Base-by-base conservation (phyloP, 2,113 vertebrate species). In the Colossoma macropomum region DNA sequence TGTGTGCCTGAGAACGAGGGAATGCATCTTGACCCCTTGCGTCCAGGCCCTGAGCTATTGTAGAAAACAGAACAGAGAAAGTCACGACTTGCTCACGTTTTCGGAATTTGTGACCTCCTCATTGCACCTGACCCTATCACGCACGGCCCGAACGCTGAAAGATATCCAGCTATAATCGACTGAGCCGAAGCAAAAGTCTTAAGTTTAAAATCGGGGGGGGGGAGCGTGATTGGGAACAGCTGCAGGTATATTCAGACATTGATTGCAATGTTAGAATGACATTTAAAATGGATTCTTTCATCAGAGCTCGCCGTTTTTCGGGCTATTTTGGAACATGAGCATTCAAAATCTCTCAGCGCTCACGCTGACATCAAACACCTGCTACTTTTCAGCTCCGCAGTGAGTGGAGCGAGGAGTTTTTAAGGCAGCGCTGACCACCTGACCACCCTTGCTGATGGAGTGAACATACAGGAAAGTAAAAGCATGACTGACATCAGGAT, bases 211-310 rank as follows among this genome's bases (percentile, higher is more conserved):
- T 52, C 34, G 11, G 75, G 27, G 23, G 34, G 41, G 23, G 56
- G 45, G 25, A 3, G 27, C 25, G 12, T 76, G 73, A 82, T 77
- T 82, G 15, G 63, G 75, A 82, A 60, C 81, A 82, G 81, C 81
- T 82, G 81, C 32, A n/a, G 34, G 13, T 50, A 60, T 59, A 59
- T 66, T 68, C 45, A 56, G 56, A 21, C 30, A 75, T 28, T 75
- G 60, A 82, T 82, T 76, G 6, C 60, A 60, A 82, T 82, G 16
- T 11, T n/a, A 66, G 62, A 75, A 38, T 59, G 60, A 41, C 48
- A 80, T 80, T 80, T 80, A n/a, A 45, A 62, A 62, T 48, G 7
- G 34, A 80, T 80, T 56, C 45, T 30, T 80, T 75, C 45, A 68
- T 82, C 63, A 76, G 62, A 75, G 62, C 62, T 41, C 32, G 27